Evolutionary conservation across 2,797 vertebrate genomes (phyloP), one percentile per base, ranked within the genome.

Genomic region (Novumbra hubbsi): DNA sequence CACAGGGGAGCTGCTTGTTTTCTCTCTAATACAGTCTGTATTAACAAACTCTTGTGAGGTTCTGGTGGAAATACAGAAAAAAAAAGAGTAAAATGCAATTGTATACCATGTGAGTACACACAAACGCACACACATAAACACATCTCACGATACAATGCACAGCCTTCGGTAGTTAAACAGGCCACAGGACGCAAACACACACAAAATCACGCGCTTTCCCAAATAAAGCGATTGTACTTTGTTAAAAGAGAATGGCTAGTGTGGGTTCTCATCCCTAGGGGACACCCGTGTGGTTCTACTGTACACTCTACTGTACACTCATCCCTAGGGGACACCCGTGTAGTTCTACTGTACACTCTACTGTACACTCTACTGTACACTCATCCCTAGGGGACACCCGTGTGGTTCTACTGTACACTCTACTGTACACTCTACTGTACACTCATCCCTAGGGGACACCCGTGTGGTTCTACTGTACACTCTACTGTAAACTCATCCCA

Each of bases 41-140:
- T 48, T 66, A 48, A 41, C 72, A 17, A 32, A 52, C 68, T 60
- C 34, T 50, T 65, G 65, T 70, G 65, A 65, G 34, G 75, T 65
- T 48, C 63, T 63, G 49, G 52, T 49, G 38, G 21, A 72, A 64
- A 72, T 72, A 60, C 32, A 65, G 30, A 16, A 24, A 45, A 34
- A n/a, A 48, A 28, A 45, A 30, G n/a, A 52, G 17, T 9, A 50
- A 49, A 55, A 66, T 21, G 6, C 1, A 2, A 21, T 66, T 65
- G 16, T 50, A 19, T n/a, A 48, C n/a, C 28, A 38, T 38, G 34
- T 38, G 34, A 38, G 34, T 38, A 5, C 27, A 21, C 21, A 45
- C n/a, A 41, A 5, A 32, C 38, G n/a, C 30, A 68, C 34, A 24
- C 34, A 66, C 9, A 24, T 3, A 21, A 19, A 41, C 32, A 67